These are phyloP conservation scores for Himalopsyche tibetana DNA, from an alignment of 2,888 invertebrate species.

Conservation along the genomic window DNA sequence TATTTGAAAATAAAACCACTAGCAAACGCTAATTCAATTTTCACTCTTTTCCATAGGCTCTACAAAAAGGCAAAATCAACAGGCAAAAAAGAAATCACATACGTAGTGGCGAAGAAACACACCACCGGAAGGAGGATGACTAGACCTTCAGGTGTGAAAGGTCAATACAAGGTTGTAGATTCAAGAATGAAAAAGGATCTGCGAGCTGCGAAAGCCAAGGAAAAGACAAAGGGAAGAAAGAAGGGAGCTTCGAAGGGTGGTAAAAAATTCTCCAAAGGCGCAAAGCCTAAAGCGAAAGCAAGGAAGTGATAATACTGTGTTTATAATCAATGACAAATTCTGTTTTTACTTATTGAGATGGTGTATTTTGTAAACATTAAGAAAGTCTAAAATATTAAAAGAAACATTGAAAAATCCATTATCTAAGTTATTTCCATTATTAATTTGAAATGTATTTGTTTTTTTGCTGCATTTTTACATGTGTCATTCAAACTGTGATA, in stretches of 20 bases:
- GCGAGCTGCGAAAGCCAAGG: conserved; percentile 81
- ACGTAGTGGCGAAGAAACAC: conserved; percentile 95
- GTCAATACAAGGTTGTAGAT: conserved; percentile 96
- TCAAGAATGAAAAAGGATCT: conserved; percentile 96
- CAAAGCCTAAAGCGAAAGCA: conserved; percentile 47
- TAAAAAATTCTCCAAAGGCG: conserved; percentile 48
- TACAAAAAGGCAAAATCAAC: conserved; percentile 93
- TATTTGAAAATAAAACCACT: too few relatives aligned
- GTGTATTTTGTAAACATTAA: conserved; percentile 28
- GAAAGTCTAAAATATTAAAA: neutral
- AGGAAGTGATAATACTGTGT: conserved; percentile 47
- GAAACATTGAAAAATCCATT: too few relatives aligned
- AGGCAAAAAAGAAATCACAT: conserved; percentile 93
- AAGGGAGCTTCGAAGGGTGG: conserved; percentile 51
- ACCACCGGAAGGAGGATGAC: conserved; percentile 84
- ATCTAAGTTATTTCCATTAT: too few relatives aligned
- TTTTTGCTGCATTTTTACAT: too few relatives aligned
- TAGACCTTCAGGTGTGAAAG: conserved; percentile 92
- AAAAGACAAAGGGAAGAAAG: conserved; percentile 77
- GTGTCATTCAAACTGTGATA: too few relatives aligned
- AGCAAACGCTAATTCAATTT: neutral
- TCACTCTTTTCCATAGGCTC: conserved; percentile 76
- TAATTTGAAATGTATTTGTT: neutral
- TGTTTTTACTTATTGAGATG: conserved; percentile 2
- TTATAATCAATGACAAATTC: neutral